These are phyloP conservation scores for Neosilurus hyrtlii DNA, from an alignment of 2,797 vertebrate genomes.

Conservation along the genomic window DNA sequence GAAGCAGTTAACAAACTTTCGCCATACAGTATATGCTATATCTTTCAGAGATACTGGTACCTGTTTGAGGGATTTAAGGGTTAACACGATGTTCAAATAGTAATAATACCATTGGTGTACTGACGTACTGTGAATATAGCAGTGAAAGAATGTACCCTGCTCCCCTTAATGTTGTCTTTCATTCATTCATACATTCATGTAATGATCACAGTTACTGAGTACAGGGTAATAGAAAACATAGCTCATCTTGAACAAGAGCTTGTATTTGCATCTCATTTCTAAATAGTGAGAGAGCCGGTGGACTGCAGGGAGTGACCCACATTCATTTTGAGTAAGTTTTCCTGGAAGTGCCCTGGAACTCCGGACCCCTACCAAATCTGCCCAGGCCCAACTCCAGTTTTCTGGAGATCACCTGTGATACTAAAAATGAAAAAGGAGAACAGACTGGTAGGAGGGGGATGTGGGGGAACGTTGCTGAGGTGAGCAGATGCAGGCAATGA, in stretches of 20 bases:
- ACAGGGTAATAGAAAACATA: background rate
- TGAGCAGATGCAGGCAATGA: background rate
- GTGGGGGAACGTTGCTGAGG: background rate
- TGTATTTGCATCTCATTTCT: background rate
- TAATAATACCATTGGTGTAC: background rate
- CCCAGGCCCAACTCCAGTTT: background rate
- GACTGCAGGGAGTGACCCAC: background rate
- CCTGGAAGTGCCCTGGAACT: background rate
- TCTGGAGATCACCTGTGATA: background rate
- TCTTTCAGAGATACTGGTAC: background rate
- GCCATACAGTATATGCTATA: background rate
- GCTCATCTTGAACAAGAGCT: background rate
- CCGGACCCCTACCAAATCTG: background rate
- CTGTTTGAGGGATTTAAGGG: background rate
- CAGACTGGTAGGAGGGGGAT: background rate
- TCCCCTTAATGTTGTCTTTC: background rate
- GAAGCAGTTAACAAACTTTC: background rate
- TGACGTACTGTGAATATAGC: background rate
- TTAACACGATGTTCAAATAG: background rate
- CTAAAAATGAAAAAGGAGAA: background rate
- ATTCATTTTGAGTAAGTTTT: background rate
- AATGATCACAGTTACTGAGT: background rate
- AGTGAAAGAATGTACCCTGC: background rate
- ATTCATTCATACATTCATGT: background rate
- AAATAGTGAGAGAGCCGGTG: background rate